Conservation (phyloP, 2,888 invertebrate genomes). For the Aplocera efformata region DNA sequence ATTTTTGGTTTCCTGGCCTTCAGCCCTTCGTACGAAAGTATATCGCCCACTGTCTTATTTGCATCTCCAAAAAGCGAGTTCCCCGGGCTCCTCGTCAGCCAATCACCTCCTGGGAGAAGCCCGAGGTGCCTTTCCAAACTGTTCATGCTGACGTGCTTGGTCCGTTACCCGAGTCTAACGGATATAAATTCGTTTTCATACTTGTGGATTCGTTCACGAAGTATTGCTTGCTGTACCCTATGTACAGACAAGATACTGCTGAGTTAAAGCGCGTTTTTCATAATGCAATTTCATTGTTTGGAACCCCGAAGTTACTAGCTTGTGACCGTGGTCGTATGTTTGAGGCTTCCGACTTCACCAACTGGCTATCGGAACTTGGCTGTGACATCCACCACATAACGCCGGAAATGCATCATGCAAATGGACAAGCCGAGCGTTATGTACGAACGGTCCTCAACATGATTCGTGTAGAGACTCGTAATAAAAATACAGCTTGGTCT, state of each 20-base stretch:
- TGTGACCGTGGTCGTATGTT: constrained; percentile 31
- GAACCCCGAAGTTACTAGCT: constrained; percentile 24
- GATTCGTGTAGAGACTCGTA: constrained; percentile 18
- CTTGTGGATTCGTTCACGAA: constrained; percentile 29
- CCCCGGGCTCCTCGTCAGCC: constrained; percentile 20
- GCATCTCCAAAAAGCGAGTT: constrained; percentile 1
- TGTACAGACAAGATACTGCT: constrained; percentile 27
- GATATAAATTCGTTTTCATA: constrained; percentile 20
- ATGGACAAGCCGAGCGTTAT: constrained; percentile 25
- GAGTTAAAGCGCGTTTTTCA: constrained; percentile 22
- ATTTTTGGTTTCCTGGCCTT: constrained; percentile 31
- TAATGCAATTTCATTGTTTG: constrained; percentile 25
- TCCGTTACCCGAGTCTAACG: constrained; percentile 23
- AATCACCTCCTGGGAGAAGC: constrained; percentile 24
- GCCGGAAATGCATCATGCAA: constrained; percentile 28
- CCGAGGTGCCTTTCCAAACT: constrained; percentile 15
- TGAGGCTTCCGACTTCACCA: constrained; percentile 16
- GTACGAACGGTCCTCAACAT: constrained; percentile 22
- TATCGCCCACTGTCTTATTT: neutral
- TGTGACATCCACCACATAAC: constrained; percentile 26
- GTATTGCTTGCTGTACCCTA: constrained; percentile 27
- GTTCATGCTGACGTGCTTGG: constrained; percentile 22
- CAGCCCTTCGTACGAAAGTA: constrained; percentile 13
- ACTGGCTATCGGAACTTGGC: constrained; percentile 17
- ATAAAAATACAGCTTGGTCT: no score